Percentiles rank a stretch among this genome's conserved stretches.
phyloP scores from a whole-genome alignment of 2,113 vertebrate genomes.

The Neotragus moschatus region DNA sequence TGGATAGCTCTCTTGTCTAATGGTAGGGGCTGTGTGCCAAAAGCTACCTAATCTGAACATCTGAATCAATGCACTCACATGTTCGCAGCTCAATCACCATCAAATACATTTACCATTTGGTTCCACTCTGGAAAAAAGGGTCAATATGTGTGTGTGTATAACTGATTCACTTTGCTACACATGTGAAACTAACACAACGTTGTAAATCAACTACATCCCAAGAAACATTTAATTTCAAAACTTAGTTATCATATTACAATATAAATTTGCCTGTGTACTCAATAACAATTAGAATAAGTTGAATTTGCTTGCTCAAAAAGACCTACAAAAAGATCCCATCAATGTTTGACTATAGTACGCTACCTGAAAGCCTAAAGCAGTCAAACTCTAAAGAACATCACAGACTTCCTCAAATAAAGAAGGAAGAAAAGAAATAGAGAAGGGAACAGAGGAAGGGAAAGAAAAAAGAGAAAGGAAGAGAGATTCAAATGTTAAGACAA shows the following conservation, averaged over 20 bases:
- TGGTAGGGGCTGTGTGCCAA: background rate
- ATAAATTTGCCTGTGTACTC: background rate
- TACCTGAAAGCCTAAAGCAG: background rate
- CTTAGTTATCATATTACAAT: background rate
- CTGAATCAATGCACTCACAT: background rate
- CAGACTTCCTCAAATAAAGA: background rate
- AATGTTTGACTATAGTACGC: background rate
- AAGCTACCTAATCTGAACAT: background rate
- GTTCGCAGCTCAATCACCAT: background rate
- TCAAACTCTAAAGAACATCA: background rate
- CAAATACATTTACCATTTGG: background rate
- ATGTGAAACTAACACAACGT: background rate
- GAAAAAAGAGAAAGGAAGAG: background rate
- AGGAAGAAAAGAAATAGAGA: background rate
- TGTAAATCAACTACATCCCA: background rate
- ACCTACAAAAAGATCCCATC: background rate
- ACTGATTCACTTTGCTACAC: background rate
- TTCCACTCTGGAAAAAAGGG: background rate
- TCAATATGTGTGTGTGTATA: background rate
- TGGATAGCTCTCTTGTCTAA: background rate
- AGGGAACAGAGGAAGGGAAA: background rate
- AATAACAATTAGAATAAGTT: background rate
- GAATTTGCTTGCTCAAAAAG: background rate
- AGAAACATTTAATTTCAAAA: background rate
- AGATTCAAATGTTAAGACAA: background rate